Percentiles rank a stretch among this genome's conserved stretches.
Evolutionary conservation across 2,797 vertebrate genomes (phyloP).

Genomic region (Thalassophryne amazonica): DNA sequence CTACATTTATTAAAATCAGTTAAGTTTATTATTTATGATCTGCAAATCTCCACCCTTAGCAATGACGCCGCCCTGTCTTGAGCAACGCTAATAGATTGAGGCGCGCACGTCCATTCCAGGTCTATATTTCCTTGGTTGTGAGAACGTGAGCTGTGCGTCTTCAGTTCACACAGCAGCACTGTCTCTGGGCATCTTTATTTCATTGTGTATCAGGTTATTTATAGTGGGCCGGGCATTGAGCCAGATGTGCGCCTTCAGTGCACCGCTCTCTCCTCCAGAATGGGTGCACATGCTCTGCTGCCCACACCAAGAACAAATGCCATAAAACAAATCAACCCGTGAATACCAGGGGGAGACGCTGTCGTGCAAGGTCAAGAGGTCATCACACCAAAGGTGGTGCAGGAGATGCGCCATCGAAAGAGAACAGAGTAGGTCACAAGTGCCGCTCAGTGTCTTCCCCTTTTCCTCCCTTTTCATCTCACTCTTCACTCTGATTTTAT

Average conservation of each 20-base stretch:
- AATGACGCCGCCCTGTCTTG: too few relatives aligned
- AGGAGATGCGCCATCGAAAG: neutral
- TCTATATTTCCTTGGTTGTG: too few relatives aligned
- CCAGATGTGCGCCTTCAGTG: constrained; percentile 60
- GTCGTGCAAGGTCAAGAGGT: constrained; percentile 17
- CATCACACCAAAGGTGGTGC: neutral
- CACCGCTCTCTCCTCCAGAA: constrained; percentile 35
- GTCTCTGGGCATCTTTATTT: constrained; percentile 45
- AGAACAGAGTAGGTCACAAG: neutral
- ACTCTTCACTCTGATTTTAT: constrained; percentile 16
- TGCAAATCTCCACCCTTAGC: too few relatives aligned
- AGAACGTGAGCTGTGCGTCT: too few relatives aligned
- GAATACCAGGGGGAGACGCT: constrained; percentile 6
- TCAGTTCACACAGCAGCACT: constrained; percentile 46
- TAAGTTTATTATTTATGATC: too few relatives aligned
- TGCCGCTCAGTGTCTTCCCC: neutral
- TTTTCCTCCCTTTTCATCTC: neutral
- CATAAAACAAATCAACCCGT: constrained; percentile 20
- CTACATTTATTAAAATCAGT: too few relatives aligned
- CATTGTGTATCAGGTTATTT: constrained; percentile 70
- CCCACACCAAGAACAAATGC: constrained; percentile 38
- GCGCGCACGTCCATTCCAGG: too few relatives aligned
- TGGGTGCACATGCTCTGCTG: constrained; percentile 26
- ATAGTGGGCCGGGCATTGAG: constrained; percentile 55
- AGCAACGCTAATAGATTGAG: too few relatives aligned